phyloP scores from a whole-genome alignment of 2,113 vertebrate species.

The Pao palembangensis region DNA sequence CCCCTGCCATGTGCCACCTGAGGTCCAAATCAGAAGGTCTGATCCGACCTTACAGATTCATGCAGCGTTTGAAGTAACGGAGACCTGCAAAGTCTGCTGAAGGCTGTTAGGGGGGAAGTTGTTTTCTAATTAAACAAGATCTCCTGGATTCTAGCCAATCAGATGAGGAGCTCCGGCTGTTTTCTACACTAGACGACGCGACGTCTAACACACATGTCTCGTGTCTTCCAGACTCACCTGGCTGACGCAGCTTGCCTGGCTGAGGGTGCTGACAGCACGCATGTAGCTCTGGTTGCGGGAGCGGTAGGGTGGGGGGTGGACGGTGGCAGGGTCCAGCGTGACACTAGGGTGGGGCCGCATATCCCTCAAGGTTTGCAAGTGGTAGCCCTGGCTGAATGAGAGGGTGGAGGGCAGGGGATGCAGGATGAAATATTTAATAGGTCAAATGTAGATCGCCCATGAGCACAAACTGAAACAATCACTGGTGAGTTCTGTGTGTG shows the following conservation, averaged over 20 bases:
- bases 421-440: slow-evolving; percentile 42
- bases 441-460: slow-evolving; percentile 17
- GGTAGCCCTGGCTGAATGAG: slow-evolving; percentile 88
- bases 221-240: slow-evolving; percentile 82
- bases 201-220: slow-evolving; percentile 1
- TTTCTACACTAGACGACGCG: background rate
- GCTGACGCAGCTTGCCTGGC: slow-evolving; percentile 99
- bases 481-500: too few relatives aligned
- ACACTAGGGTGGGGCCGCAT: slow-evolving; percentile 85
- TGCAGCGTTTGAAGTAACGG: slow-evolving; percentile 21
- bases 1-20: slow-evolving; percentile 28
- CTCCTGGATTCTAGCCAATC: slow-evolving; percentile 10
- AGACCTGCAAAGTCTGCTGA: slow-evolving; percentile 21
- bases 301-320: slow-evolving; percentile 95
- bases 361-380: slow-evolving; percentile 90
- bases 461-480: background rate
- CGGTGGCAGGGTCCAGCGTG: slow-evolving; percentile 89
- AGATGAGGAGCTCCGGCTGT: slow-evolving; percentile 19
- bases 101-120: background rate
- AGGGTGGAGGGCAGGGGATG: slow-evolving; percentile 21
- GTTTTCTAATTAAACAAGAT: slow-evolving; percentile 8
- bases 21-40: slow-evolving; percentile 45
- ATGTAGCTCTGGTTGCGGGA: slow-evolving; percentile 99
- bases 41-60: slow-evolving; percentile 36
- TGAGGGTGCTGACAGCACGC: slow-evolving; percentile 98